Evolutionary conservation across 2,888 invertebrate species (phyloP).

Genomic region (Cremastobaeus sp.): DNA sequence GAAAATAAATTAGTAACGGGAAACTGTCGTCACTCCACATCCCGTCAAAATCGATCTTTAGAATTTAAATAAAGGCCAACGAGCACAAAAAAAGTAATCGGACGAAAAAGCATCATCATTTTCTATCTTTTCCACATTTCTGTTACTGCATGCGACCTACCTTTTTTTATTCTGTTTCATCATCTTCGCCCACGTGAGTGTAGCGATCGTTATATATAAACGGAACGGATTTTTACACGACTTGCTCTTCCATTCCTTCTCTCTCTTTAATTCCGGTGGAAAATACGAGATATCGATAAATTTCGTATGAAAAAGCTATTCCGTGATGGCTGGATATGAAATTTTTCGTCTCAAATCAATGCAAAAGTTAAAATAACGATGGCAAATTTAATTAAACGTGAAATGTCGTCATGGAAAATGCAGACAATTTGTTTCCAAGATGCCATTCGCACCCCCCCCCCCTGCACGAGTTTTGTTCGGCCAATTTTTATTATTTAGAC

Average conservation of each 20-base stretch:
- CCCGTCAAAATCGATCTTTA: slow-evolving; percentile 46
- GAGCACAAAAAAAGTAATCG: slow-evolving; percentile 55
- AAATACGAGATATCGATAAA: slow-evolving; percentile 58
- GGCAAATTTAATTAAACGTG: slow-evolving; percentile 42
- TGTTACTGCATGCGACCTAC: slow-evolving; percentile 55
- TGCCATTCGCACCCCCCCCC: no score
- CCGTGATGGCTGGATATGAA: slow-evolving; percentile 38
- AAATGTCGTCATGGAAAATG: slow-evolving; percentile 18
- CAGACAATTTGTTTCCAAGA: slow-evolving; percentile 3
- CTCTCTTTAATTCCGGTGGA: slow-evolving; percentile 52
- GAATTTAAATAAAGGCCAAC: slow-evolving; percentile 37
- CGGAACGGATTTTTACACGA: slow-evolving; percentile 58
- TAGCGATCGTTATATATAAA: slow-evolving; percentile 62
- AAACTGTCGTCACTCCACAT: slow-evolving; percentile 11
- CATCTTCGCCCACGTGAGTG: slow-evolving; percentile 59
- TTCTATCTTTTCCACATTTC: slow-evolving; percentile 57
- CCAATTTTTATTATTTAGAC: no score
- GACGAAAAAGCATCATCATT: slow-evolving; percentile 59
- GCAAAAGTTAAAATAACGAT: slow-evolving; percentile 32
- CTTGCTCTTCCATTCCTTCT: slow-evolving; percentile 38
- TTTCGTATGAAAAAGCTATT: slow-evolving; percentile 40
- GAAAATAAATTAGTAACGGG: slow-evolving; percentile 37
- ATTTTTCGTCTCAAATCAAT: slow-evolving; percentile 50
- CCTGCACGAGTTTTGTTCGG: no score
- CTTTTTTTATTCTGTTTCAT: slow-evolving; percentile 61